A percentile compares a stretch with the other conserved stretches of the same genome.
Evolutionary conservation across 2,888 invertebrate species (phyloP).

Genomic region (Melipona beecheii): DNA sequence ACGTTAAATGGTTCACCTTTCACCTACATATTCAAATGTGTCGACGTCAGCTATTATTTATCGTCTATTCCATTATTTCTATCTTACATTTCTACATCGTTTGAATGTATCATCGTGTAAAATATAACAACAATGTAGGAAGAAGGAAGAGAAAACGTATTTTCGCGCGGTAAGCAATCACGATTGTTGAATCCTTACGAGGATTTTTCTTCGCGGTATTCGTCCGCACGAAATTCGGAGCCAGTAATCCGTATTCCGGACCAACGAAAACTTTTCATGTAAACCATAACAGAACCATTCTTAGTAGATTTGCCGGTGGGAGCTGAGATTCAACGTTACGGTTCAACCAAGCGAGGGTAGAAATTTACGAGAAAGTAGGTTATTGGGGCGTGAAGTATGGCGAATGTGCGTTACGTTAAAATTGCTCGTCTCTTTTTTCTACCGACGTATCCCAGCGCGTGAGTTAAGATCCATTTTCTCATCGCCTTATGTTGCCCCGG

Average conservation of each 20-base stretch:
- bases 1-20: background rate
- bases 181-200: background rate
- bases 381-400: constrained; percentile 59
- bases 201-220: background rate
- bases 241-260: background rate
- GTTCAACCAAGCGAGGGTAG: constrained; percentile 15
- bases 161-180: background rate
- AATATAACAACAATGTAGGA: background rate
- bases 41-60: background rate
- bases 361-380: constrained; percentile 64
- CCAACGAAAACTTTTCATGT: constrained; percentile 35
- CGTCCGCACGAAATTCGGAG: background rate
- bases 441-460: constrained; percentile 3
- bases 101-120: background rate
- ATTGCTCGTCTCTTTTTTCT: constrained; percentile 49
- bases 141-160: background rate
- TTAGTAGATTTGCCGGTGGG: constrained; percentile 13
- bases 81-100: background rate
- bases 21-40: background rate
- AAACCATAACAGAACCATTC: background rate
- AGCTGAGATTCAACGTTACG: constrained; percentile 16
- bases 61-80: background rate
- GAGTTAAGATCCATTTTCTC: constrained; percentile 25
- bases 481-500: background rate
- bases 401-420: constrained; percentile 48